Evolutionary conservation across 1,140 invertebrate genomes (phyloP), one percentile per base, ranked within the genome.

Genomic region (Drosophila sproati): DNA sequence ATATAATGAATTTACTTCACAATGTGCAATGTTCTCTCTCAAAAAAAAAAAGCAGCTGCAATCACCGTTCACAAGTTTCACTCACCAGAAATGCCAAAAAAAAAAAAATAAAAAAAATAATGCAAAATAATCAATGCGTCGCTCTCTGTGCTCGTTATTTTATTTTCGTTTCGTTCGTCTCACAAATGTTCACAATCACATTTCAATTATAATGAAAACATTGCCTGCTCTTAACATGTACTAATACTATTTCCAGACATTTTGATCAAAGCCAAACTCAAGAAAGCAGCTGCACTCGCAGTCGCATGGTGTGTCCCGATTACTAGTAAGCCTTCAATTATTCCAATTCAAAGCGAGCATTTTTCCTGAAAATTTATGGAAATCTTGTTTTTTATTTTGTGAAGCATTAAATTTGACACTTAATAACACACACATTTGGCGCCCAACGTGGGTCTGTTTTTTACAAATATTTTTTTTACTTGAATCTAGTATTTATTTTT

Each of bases 301-400:
- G 32, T 51, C 48, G 60, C 60, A 55, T 63, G 68, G 68, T 55
- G 34, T 55, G n/a, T 6, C 47, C 54, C 6, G 39, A 68, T 32
- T 67, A 54, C 32, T 73, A 73, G 63, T 60, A 60, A 73, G 63
- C 32, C 20, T 20, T 59, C 39, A n/a, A n/a, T n/a, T 43, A n/a
- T n/a, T 50, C 51, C 32, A 45, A 63, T 34, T 56, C 32, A 3
- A n/a, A 32, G 50, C 50, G 10, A 2, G 1, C n/a, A 8, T 31
- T 32, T 52, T 7, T 34, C n/a, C n/a, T 4, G 2, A n/a, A 10
- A 51, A 29, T 52, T 12, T 5, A 12, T 5, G 50, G 10, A 32
- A 34, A n/a, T 34, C 4, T n/a, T 43, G 39, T 41, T 41, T 6
- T 20, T 20, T 20, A 20, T 20, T 20, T 20, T 20, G 20, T 20